These are phyloP conservation scores for Rhinogobius similis DNA, from an alignment of 2,113 vertebrate species.

Conservation along the genomic window DNA sequence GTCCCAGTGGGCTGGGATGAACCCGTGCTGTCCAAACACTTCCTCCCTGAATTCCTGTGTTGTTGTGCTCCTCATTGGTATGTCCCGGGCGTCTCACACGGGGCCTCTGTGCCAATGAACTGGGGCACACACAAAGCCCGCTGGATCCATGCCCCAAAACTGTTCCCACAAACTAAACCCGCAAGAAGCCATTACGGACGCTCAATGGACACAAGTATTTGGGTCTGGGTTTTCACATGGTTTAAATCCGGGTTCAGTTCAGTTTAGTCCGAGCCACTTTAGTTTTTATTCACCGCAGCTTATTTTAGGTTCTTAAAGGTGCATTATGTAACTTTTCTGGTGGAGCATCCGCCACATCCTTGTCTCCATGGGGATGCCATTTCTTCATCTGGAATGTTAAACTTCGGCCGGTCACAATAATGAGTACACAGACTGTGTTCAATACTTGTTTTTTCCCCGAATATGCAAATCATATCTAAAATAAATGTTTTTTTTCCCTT, in stretches of 20 bases:
- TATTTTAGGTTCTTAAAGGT: too few relatives aligned
- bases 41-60: constrained; percentile 5
- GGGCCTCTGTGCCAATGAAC: constrained; percentile 3
- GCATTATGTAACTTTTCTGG: too few relatives aligned
- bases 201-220: neutral
- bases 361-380: too few relatives aligned
- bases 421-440: too few relatives aligned
- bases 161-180: neutral
- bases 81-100: constrained; percentile 1
- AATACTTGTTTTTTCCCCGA: too few relatives aligned
- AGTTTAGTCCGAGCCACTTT: neutral
- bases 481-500: too few relatives aligned
- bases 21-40: neutral
- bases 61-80: constrained; percentile 11
- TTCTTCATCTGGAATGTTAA: too few relatives aligned
- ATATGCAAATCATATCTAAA: too few relatives aligned
- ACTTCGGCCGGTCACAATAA: too few relatives aligned
- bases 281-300: too few relatives aligned
- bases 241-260: neutral
- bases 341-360: too few relatives aligned
- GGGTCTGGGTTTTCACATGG: neutral
- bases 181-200: neutral
- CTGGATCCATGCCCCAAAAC: neutral
- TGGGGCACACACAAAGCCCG: neutral
- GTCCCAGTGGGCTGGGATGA: neutral